Evolutionary conservation across 2,113 vertebrate genomes (phyloP).

Genomic region (Poeciliopsis prolifica): DNA sequence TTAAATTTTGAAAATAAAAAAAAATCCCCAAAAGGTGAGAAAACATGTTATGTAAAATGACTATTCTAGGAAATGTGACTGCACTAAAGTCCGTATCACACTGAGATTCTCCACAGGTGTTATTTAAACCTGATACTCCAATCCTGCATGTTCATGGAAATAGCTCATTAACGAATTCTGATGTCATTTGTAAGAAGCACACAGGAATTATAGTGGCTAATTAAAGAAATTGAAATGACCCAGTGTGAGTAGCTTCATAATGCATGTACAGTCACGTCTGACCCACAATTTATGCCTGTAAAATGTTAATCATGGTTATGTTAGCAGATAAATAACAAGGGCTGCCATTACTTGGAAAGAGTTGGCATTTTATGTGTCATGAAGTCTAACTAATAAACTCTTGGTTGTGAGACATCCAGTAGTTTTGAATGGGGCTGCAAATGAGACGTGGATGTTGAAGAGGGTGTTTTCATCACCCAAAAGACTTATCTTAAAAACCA

Average conservation of each 20-base stretch:
- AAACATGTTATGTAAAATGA: neutral
- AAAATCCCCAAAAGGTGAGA: neutral
- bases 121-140: neutral
- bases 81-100: neutral
- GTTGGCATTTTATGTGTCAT: conserved; percentile 21
- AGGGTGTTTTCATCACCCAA: too few species aligned
- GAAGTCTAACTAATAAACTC: conserved; percentile 19
- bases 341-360: conserved; percentile 25
- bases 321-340: conserved; percentile 7
- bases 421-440: too few species aligned
- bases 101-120: conserved; percentile 11
- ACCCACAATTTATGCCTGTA: conserved; percentile 59
- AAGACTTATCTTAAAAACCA: too few species aligned
- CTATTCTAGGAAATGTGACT: neutral
- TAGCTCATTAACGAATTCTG: neutral
- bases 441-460: too few species aligned
- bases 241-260: conserved; percentile 4
- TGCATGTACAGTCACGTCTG: conserved; percentile 59
- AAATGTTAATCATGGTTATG: conserved; percentile 46
- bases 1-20: neutral
- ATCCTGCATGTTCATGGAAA: neutral
- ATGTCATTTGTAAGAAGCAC: conserved; percentile 6
- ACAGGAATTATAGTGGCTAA: neutral
- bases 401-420: conserved; percentile 2
- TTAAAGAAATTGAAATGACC: conserved; percentile 18